Percentiles rank a stretch among this genome's conserved stretches.
These are phyloP conservation scores for Dasyprocta punctata DNA, from an alignment of 2,113 vertebrate genomes.

Conservation along the genomic window DNA sequence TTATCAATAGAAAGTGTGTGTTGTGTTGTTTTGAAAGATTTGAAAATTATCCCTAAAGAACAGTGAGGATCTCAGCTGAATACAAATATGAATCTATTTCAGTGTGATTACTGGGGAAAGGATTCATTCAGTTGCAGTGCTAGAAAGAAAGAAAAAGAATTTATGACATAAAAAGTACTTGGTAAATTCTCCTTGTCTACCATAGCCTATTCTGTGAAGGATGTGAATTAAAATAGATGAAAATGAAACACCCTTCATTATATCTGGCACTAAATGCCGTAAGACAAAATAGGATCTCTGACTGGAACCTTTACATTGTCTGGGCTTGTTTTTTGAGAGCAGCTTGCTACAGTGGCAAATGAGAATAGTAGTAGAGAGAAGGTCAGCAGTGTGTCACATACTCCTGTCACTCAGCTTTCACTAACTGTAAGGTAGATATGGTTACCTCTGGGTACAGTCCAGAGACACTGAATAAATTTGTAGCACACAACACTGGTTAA, in stretches of 20 bases:
- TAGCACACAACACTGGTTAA: background rate
- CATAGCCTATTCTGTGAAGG: background rate
- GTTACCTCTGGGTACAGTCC: background rate
- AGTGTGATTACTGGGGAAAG: background rate
- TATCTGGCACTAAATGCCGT: background rate
- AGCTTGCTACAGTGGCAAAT: background rate
- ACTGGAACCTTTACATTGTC: background rate
- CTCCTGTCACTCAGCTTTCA: background rate
- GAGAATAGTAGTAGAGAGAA: background rate
- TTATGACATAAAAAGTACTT: slow-evolving; percentile 10
- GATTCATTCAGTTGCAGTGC: slow-evolving; percentile 19
- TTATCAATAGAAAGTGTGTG: slow-evolving; percentile 60
- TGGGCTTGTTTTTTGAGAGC: background rate
- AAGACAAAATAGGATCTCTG: background rate
- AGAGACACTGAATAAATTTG: background rate
- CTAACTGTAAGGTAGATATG: background rate
- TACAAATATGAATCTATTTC: slow-evolving; percentile 42
- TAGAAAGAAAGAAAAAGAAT: background rate
- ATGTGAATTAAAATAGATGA: background rate
- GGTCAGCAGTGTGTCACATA: background rate
- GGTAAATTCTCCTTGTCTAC: slow-evolving; percentile 44
- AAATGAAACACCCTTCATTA: background rate
- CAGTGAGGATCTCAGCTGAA: slow-evolving; percentile 56
- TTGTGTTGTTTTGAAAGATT: slow-evolving; percentile 60
- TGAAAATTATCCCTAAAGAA: slow-evolving; percentile 71